Conservation (phyloP, 2,113 vertebrate genomes). For the Telmatochromis sp. region DNA sequence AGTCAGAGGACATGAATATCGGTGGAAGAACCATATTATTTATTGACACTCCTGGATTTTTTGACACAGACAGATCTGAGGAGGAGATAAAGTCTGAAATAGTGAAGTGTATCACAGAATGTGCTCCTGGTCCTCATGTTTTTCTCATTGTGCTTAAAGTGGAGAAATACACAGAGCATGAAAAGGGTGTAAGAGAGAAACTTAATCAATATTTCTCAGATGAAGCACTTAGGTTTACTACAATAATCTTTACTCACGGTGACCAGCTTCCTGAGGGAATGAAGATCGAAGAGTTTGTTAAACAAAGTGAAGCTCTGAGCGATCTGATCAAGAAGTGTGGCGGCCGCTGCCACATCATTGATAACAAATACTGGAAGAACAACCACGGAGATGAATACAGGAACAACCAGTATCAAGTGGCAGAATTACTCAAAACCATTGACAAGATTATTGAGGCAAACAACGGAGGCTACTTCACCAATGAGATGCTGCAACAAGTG, state of each 20-base stretch:
- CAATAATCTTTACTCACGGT: conserved; percentile 25
- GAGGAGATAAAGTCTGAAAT: no score
- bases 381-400: background rate
- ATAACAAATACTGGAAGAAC: conserved; percentile 28
- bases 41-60: conserved; percentile 30
- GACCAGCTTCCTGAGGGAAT: background rate
- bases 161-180: background rate
- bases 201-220: background rate
- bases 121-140: conserved; percentile 10
- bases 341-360: background rate
- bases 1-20: background rate
- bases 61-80: fast-evolving
- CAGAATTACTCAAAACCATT: no score
- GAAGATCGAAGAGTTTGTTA: background rate
- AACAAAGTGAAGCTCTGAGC: background rate
- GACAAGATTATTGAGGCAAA: no score
- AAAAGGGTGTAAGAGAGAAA: fast-evolving
- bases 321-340: background rate
- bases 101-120: background rate
- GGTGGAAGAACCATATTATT: background rate
- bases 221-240: background rate
- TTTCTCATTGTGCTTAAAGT: conserved; percentile 17
- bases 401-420: no score
- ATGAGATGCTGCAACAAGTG: no score
- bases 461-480: no score